Evolutionary conservation across 53 echinoderm and acorn worm species (phyloP), one percentile per base, ranked within the genome.

Genomic region (Hippasteria phrygiana): DNA sequence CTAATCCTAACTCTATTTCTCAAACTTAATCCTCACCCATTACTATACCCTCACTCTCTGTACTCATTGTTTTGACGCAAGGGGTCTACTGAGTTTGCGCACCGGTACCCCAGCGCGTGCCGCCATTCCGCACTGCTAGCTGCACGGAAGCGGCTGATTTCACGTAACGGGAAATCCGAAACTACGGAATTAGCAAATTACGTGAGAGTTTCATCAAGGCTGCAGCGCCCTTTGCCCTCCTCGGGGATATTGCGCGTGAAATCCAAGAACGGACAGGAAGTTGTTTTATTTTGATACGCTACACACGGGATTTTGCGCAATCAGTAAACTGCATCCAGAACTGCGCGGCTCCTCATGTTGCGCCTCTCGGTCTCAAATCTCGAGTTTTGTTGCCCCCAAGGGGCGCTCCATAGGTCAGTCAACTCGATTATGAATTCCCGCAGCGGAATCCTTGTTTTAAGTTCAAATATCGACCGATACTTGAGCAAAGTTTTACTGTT

Each of bases 161-260:
- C 76, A 76, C 76, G 18, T 4, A 11, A 56, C 20, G 28, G 39
- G 82, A 66, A 65, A 82, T 18, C 42, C 66, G 66, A 66, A 42
- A 82, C 82, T 82, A 43, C 20, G 42, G 32, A 28, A 43, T 82
- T 43, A 82, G 66, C 20, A 32, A 82, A 73, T 73, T 73, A 73
- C 43, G 42, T 12, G 14, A 7, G 41, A 43, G 2, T 34, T 35
- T 66, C 67, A 66, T 66, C 67, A 66, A 32, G 11, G 67, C n/a
- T 66, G 34, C 33, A 20, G 11, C 22, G 67, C 35, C 67, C 67
- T 35, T 35, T 66, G 33, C 67, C n/a, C 35, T 35, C 34, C 34
- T 10, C 33, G 12, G 11, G 67, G 22, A 8, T 32, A 66, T 66
- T 29, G 67, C 36, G 14, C 67, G 31, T 34, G 67, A 34, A 66